These are phyloP conservation scores for Hippocampus abdominalis DNA, from an alignment of 2,113 vertebrate genomes.

Conservation along the genomic window DNA sequence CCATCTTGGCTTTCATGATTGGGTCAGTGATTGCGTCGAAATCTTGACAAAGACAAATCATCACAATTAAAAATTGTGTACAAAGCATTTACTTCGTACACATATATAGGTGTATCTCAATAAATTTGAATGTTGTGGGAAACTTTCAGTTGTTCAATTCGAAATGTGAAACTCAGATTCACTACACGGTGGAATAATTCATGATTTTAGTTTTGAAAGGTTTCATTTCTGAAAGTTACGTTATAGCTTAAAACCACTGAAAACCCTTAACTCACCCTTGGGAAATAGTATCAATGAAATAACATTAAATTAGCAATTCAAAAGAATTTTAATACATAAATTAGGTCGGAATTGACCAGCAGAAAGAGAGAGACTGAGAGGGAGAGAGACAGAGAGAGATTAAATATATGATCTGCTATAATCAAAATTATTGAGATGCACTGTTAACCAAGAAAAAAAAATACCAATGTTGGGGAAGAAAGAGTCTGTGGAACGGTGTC, in stretches of 20 bases:
- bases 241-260: neutral
- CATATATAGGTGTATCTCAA: neutral
- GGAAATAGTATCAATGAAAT: neutral
- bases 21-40: slow-evolving; percentile 97
- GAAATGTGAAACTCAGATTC: neutral
- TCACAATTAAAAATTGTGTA: neutral
- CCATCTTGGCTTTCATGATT: slow-evolving; percentile 99
- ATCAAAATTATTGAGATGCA: neutral
- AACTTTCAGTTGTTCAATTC: neutral
- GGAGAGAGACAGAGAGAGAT: no score
- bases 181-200: no score
- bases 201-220: no score
- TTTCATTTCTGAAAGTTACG: no score
- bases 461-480: slow-evolving; percentile 97
- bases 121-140: neutral
- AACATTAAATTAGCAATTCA: neutral
- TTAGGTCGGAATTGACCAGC: neutral
- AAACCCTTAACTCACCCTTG: neutral
- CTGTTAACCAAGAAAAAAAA: neutral
- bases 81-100: neutral
- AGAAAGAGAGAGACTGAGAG: no score
- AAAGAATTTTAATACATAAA: neutral
- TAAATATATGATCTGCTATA: neutral
- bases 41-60: slow-evolving; percentile 69
- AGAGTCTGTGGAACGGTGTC: slow-evolving; percentile 86